phyloP scores from a whole-genome alignment of 2,113 vertebrate genomes.

The Campylorhamphus procurvoides region DNA sequence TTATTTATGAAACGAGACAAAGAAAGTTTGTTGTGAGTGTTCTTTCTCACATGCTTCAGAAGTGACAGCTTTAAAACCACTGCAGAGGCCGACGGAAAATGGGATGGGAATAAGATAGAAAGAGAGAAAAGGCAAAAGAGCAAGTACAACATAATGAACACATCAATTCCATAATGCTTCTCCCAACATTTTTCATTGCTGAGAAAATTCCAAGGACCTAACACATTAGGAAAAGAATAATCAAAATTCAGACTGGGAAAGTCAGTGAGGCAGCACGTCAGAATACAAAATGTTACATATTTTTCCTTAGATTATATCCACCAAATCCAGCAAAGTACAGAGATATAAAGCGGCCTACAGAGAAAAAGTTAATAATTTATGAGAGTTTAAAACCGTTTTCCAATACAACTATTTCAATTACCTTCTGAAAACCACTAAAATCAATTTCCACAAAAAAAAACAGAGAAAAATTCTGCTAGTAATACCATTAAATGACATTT shows the following conservation, averaged over 20 bases:
- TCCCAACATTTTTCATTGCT: not conserved
- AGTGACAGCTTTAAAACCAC: not conserved
- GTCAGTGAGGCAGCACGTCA: not conserved
- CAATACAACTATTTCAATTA: constrained; percentile 1
- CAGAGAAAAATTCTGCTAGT: not conserved
- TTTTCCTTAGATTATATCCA: not conserved
- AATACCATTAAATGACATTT: not conserved
- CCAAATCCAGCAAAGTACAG: not conserved
- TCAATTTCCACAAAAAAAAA: not conserved
- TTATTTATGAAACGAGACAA: not conserved
- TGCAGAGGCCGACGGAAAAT: not conserved
- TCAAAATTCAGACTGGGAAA: not conserved
- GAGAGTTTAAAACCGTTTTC: not conserved
- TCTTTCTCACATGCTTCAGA: not conserved
- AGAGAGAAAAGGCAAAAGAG: not conserved
- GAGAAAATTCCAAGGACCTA: not conserved
- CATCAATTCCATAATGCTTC: not conserved
- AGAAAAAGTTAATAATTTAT: constrained; percentile 24
- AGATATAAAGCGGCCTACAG: not conserved
- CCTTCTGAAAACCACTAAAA: constrained; percentile 4
- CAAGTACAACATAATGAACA: not conserved
- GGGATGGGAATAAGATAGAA: not conserved
- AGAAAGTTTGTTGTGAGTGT: not conserved
- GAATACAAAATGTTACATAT: not conserved
- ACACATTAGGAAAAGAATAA: not conserved